phyloP scores from a whole-genome alignment of 2,113 vertebrate species.

The Spheniscus mendiculus region DNA sequence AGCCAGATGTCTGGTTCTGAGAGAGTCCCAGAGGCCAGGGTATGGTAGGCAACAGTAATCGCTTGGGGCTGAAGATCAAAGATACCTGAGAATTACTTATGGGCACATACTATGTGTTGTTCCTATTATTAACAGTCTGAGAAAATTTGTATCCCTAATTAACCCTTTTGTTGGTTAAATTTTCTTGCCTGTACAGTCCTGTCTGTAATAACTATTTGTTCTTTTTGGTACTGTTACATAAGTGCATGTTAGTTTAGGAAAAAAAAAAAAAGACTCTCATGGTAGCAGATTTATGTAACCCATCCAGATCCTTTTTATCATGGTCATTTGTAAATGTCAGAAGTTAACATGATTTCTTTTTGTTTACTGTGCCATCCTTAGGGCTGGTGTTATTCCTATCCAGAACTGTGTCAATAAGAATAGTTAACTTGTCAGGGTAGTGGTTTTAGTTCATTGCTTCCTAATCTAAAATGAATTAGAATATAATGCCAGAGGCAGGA shows the following conservation, averaged over 20 bases:
- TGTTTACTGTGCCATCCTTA: not conserved
- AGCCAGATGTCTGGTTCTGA: slow-evolving; percentile 99
- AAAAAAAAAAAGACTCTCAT: not conserved
- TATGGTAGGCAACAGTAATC: slow-evolving; percentile 89
- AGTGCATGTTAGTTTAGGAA: not conserved
- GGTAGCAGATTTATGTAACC: not conserved
- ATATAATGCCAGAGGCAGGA: not conserved
- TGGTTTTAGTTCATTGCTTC: slow-evolving; percentile 16
- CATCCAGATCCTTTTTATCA: not conserved
- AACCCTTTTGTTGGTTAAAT: slow-evolving; percentile 95
- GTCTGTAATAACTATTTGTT: not conserved
- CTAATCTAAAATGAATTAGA: slow-evolving; percentile 35
- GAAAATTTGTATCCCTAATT: slow-evolving; percentile 99
- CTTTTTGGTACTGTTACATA: not conserved
- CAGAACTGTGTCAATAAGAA: not conserved
- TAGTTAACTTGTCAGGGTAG: not conserved
- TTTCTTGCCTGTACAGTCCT: slow-evolving; percentile 48
- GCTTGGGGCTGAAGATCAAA: slow-evolving; percentile 97
- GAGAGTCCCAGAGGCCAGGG: slow-evolving; percentile 93
- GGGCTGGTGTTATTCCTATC: not conserved
- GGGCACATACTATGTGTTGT: slow-evolving; percentile 95
- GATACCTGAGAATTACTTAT: slow-evolving; percentile 99
- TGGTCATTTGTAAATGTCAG: not conserved
- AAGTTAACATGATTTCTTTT: not conserved
- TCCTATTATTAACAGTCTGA: slow-evolving; percentile 98